Evolutionary conservation across 2,113 vertebrate genomes (phyloP).

Genomic region (Chaenocephalus aceratus): DNA sequence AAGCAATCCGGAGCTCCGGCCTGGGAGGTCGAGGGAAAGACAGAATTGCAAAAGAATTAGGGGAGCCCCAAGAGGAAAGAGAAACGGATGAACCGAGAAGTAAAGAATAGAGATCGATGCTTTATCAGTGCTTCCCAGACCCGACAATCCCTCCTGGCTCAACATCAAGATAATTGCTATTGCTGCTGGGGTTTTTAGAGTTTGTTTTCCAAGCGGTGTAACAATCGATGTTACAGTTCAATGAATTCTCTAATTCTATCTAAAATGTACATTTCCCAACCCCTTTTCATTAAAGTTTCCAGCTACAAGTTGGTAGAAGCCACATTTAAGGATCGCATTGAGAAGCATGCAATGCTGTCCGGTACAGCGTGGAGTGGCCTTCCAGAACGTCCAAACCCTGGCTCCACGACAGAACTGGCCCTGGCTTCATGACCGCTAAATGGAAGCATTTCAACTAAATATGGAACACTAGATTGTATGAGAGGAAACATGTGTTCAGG

Average conservation of each 20-base stretch:
- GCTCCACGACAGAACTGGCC: too few relatives aligned
- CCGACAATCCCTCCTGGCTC: constrained; percentile 50
- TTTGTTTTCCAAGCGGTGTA: constrained; percentile 23
- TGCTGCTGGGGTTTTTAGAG: constrained; percentile 20
- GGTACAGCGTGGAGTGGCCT: too few relatives aligned
- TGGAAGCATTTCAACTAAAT: too few relatives aligned
- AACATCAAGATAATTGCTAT: constrained; percentile 51
- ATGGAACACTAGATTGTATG: too few relatives aligned
- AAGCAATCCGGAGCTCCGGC: background rate
- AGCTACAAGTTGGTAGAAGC: too few relatives aligned
- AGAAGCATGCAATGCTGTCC: too few relatives aligned
- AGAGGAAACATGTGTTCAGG: too few relatives aligned
- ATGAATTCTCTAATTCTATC: constrained; percentile 24
- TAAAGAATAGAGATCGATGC: constrained; percentile 30
- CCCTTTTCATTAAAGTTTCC: too few relatives aligned
- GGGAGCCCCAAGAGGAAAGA: constrained; percentile 15
- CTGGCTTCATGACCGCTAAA: too few relatives aligned
- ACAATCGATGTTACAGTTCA: constrained; percentile 65
- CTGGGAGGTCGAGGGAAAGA: background rate
- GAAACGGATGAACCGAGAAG: constrained; percentile 32
- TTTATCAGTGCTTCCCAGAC: constrained; percentile 58
- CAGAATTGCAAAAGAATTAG: constrained; percentile 15
- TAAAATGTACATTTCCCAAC: too few relatives aligned
- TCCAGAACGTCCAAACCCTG: too few relatives aligned
- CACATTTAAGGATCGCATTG: too few relatives aligned